Base-by-base conservation (phyloP, 2,888 invertebrate species). In the Drosophila atroscutellata region DNA sequence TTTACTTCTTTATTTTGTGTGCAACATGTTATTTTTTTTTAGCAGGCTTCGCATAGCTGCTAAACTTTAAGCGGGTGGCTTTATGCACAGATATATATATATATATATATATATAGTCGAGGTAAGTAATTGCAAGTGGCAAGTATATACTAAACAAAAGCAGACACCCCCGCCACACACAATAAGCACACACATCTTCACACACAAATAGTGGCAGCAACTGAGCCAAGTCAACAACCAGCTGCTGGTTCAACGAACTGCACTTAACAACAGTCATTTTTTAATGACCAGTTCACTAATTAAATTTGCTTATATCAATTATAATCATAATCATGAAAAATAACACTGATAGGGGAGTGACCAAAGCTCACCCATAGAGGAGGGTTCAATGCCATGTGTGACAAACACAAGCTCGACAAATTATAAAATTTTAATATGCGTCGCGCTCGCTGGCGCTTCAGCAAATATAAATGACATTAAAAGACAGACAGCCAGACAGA, bases 171-270 rank as follows among this genome's bases (percentile, higher is more conserved):
- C 63, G 30, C 57, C 28, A 28, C 37, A 50, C 45, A 54, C 7
- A 32, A 32, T 32, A 32, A 11, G 56, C 39, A 55, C 15, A 34
- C 39, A 28, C 20, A 18, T 13, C 13, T 26, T 7, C 42, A 26
- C n/a, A 26, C 1, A n/a, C 36, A 42, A 45, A 36, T 36, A 42
- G 3, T 39, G 50, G 11, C 37, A 30, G 32, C 49, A 28, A 18
- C 36, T 37, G 45, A 37, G 49, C 20, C 54, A 63, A 71, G 72
- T 75, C 79, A 67, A 74, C 65, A 71, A 66, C 69, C 75, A 72
- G 71, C 69, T 49, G 59, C 50, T 47, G 57, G 82, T 81, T 83
- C 77, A 89, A 76, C 64, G 81, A 89, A 86, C 83, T 60, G 42
- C 64, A 64, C 57, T 77, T 72, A 47, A 45, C 54, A 39, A 49